Base-by-base conservation (phyloP, 2,888 invertebrate genomes). In the Nasonia oneida region DNA sequence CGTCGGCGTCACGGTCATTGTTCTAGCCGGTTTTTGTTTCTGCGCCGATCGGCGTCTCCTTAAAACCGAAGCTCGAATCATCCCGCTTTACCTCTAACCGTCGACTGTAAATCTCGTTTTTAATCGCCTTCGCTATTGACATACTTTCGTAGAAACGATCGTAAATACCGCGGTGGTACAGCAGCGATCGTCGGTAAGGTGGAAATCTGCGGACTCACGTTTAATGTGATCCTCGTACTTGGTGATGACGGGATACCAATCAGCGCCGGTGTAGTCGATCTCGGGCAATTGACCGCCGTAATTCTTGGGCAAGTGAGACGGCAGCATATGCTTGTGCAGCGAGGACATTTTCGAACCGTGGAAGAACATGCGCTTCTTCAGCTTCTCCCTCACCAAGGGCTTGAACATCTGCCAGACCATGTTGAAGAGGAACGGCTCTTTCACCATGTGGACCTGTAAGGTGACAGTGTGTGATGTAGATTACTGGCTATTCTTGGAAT, bases 321-420 rank as follows among this genome's bases (percentile, higher is more conserved):
- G 95, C 0, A 94, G 94, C 89, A 98, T 92, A 93, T 96, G 95
- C 91, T 96, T 95, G 92, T 98, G 97, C 5, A 98, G 95, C 0
- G 96, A 96, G 53, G 95, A 91, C 97, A 97, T 97, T 91, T 97
- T 96, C 85, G 94, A 94, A 18, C 97, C 97, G 93, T 98, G 97
- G 96, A 97, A 97, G 94, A 95, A 96, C 94, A 97, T 96, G 96
- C 97, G 94, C 88, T 94, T 95, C 93, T 95, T 96, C 23, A 98
- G 94, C 92, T 98, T 98, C 90, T 97, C 96, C 89, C 95, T 95
- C 89, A 97, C 96, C 91, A 97, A 96, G 12, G 97, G 97, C 93
- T 97, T 97, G 94, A 97, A 97, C 92, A 97, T 95, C 76, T 95
- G 94, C 97, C 97, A 98, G 1, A 97, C 97, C 93, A 97, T 95